These are phyloP conservation scores for Ptyas mucosa DNA, from an alignment of 2,113 vertebrate genomes.

Conservation along the genomic window DNA sequence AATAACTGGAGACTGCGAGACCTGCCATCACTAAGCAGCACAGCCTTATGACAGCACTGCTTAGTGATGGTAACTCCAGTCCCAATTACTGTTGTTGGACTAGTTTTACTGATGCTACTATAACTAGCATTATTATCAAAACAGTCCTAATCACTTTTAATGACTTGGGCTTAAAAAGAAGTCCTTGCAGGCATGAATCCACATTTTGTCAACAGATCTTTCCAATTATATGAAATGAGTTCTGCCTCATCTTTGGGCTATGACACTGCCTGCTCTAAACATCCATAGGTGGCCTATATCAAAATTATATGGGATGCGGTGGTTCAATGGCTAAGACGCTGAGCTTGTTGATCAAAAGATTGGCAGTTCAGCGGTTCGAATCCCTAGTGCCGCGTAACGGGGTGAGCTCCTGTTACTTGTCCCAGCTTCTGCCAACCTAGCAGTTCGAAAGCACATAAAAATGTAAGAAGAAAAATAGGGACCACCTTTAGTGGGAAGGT, in stretches of 20 bases:
- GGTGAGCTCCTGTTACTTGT: too few species aligned
- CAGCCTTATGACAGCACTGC: not conserved
- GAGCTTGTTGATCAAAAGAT: too few species aligned
- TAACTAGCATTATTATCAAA: conserved; percentile 32
- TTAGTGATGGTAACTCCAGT: not conserved
- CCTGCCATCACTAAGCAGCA: not conserved
- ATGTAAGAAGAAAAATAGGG: too few species aligned
- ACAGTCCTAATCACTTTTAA: conserved; percentile 46
- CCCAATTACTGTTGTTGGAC: not conserved
- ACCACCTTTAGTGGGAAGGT: too few species aligned
- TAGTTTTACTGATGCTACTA: conserved; percentile 18
- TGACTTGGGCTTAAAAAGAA: conserved; percentile 19
- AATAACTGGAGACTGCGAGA: not conserved
- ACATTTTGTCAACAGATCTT: conserved; percentile 17
- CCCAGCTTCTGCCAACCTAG: too few species aligned
- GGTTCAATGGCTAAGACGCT: too few species aligned
- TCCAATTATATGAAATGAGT: not conserved
- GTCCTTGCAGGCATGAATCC: conserved; percentile 11
- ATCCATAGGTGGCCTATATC: not conserved
- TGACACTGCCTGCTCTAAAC: not conserved
- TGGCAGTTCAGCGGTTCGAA: too few species aligned
- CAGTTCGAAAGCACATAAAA: too few species aligned
- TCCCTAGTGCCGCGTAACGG: too few species aligned
- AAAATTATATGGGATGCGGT: not conserved
- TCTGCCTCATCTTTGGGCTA: not conserved